Evolutionary conservation across 2,113 vertebrate genomes (phyloP), one percentile per base, ranked within the genome.

Genomic region (Noturus placidus): DNA sequence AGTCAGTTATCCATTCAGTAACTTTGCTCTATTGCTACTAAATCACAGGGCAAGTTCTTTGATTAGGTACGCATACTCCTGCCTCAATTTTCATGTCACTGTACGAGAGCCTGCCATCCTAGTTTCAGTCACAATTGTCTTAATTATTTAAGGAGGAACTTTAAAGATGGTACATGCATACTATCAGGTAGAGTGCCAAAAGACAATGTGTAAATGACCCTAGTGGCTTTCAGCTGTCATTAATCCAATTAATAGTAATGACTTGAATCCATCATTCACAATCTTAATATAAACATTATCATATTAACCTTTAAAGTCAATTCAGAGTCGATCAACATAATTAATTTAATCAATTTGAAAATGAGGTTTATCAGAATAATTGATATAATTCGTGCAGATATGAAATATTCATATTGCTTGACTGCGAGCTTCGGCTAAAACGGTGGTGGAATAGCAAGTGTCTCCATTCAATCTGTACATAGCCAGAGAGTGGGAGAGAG

Each of bases 281-380:
- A 92, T 92, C 92, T 91, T 92, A 92, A 91, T 90, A 91, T 93
- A 95, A 94, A 94, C 91, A 94, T 95, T 93, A 93, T 94, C 91
- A 94, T 92, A 93, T 93, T 94, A 94, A 93, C 91, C 91, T 92
- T 88, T 89, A 89, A 91, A 93, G 87, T 92, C 77, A 65, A 87
- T 89, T 91, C 91, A 92, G 89, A 93, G 93, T 93, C 93, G 92
- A 93, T 95, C 94, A 93, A 94, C 93, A 93, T 95, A 91, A 94
- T 94, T 93, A 93, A 94, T 94, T 90, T 77, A 92, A 91, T 92
- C 91, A 89, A 91, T 91, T 92, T 93, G 91, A 91, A 93, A 94
- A 93, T 92, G 89, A 92, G 74, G 50, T 84, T 92, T 90, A 90
- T 89, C 91, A 95, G 92, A 93, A 95, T 94, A 94, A 93, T 92